Base-by-base conservation (phyloP, 1,140 invertebrate genomes). In the Hycleus cichorii region DNA sequence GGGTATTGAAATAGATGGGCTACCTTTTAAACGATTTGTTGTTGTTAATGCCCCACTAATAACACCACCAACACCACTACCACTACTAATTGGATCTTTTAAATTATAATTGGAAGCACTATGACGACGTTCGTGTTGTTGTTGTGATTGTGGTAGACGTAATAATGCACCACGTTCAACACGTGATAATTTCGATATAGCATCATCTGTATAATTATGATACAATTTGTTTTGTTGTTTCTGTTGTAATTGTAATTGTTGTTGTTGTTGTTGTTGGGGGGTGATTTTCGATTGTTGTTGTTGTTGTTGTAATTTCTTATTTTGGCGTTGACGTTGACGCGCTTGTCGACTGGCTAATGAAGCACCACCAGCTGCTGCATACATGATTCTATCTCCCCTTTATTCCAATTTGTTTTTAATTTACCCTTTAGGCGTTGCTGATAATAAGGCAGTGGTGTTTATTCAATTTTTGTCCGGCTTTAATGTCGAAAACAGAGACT, bases 351-450 rank as follows among this genome's bases (percentile, higher is more conserved):
- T 84, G 68, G 84, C 84, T 70, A 86, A 75, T 65, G 83, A 84
- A 64, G 84, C 84, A 70, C 84, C 85, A 67, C 84, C 85, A 68
- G 84, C 85, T 66, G 85, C 85, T 68, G 84, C 85, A 78, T 86
- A 87, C 85, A 87, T 87, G 63, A 76, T 76, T 54, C 64, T 66
- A 65, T 1, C 18, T 1, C 18, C 18, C 18, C 18, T 18, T 18
- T 18, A 18, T 18, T 18, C 18, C 18, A 18, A 18, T 18, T 18
- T 18, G 1, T 18, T 18, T 18, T 18, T 18, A 18, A 18, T 18
- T 18, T 18, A 18, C 18, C 18, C 18, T 18, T 18, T 18, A 18
- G 18, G 18, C 2, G 1, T 18, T 18, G 1, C 18, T 18, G 18
- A 18, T 18, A 7, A 32, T 5, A 4, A 32, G 32, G 32, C 32